Percentiles rank a stretch among this genome's conserved stretches.
These are phyloP conservation scores for Orthosia incerta DNA, from an alignment of 2,888 invertebrate genomes.

Conservation along the genomic window DNA sequence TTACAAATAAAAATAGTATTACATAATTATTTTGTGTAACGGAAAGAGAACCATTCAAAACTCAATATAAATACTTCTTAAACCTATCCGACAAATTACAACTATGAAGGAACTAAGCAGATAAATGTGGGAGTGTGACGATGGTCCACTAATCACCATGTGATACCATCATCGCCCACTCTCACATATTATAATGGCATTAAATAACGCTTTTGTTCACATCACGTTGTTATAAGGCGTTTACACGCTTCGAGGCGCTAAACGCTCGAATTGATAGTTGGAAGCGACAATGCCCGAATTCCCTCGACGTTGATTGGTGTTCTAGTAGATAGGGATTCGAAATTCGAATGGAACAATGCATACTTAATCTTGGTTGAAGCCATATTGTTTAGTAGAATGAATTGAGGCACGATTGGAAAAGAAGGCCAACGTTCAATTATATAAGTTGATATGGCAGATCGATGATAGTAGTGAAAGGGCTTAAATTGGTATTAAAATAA, in stretches of 20 bases:
- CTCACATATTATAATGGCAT: constrained; percentile 76
- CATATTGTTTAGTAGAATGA: constrained; percentile 43
- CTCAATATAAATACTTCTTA: background rate
- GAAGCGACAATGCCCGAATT: constrained; percentile 52
- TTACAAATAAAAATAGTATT: too few relatives aligned
- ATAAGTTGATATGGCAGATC: background rate
- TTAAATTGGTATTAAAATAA: background rate
- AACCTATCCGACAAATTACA: constrained; percentile 33
- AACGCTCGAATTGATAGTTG: constrained; percentile 63
- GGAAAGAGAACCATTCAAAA: background rate
- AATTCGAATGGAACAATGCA: constrained; percentile 48
- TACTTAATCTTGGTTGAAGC: constrained; percentile 34
- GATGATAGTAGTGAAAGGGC: background rate
- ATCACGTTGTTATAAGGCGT: constrained; percentile 79
- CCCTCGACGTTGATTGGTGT: constrained; percentile 49
- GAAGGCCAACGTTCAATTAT: background rate
- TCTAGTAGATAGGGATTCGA: constrained; percentile 38
- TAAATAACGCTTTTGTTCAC: constrained; percentile 76
- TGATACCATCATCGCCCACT: constrained; percentile 66
- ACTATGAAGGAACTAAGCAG: constrained; percentile 19
- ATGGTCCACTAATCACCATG: constrained; percentile 60
- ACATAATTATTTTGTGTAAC: background rate
- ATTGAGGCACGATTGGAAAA: constrained; percentile 15
- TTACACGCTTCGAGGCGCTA: constrained; percentile 77
- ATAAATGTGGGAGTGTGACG: constrained; percentile 49